Percentiles rank a stretch among this genome's conserved stretches.
Evolutionary conservation across 1,140 invertebrate genomes (phyloP).

Genomic region (Catajapyx aquilonaris): DNA sequence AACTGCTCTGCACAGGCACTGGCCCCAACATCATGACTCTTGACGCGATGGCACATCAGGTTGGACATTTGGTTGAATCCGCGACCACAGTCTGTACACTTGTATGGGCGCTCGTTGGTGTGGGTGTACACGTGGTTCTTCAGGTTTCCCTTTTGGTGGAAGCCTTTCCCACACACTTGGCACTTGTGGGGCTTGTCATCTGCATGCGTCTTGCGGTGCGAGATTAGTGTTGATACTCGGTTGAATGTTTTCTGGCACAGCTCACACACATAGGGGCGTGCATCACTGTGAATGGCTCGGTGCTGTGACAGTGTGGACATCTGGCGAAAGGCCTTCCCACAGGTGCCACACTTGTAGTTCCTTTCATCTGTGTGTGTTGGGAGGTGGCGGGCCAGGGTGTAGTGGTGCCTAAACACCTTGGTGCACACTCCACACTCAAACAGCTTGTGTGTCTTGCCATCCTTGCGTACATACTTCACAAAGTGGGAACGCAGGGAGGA

Average conservation of each 20-base stretch:
- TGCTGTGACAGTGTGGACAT: slow-evolving; percentile 48
- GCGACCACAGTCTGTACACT: slow-evolving; percentile 50
- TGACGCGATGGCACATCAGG: slow-evolving; percentile 49
- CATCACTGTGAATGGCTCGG: slow-evolving; percentile 46
- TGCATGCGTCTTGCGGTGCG: slow-evolving; percentile 49
- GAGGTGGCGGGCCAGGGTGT: slow-evolving; percentile 54
- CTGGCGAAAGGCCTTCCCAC: slow-evolving; percentile 58
- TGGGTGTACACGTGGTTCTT: slow-evolving; percentile 51
- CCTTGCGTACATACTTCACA: slow-evolving; percentile 37
- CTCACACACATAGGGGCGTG: slow-evolving; percentile 44
- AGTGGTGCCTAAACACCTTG: slow-evolving; percentile 56
- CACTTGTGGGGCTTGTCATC: slow-evolving; percentile 47
- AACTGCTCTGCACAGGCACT: too few relatives aligned
- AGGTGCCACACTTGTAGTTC: slow-evolving; percentile 53
- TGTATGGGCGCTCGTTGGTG: slow-evolving; percentile 57
- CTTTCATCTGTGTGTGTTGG: slow-evolving; percentile 64
- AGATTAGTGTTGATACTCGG: slow-evolving; percentile 47
- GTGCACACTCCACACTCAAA: slow-evolving; percentile 43
- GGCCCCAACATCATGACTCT: too few relatives aligned
- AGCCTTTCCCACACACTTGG: slow-evolving; percentile 46
- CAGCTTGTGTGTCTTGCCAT: slow-evolving; percentile 36
- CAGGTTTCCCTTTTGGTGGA: slow-evolving; percentile 55
- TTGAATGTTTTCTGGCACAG: slow-evolving; percentile 55
- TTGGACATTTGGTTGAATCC: slow-evolving; percentile 70
- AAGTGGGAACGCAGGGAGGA: too few relatives aligned